phyloP scores from a whole-genome alignment of 2,888 invertebrate genomes.

The Stenoptilia bipunctidactyla region DNA sequence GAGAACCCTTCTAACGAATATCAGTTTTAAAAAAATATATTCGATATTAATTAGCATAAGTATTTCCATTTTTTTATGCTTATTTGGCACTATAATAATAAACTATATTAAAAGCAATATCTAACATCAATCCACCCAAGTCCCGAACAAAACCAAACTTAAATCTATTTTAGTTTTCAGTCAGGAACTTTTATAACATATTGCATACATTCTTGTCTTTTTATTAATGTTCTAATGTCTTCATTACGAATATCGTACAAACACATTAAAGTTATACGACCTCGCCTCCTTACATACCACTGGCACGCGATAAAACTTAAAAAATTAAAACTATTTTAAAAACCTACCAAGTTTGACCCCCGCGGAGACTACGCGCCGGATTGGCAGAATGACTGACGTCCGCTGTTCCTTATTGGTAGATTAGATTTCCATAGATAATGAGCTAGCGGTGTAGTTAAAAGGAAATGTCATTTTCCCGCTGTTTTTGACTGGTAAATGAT shows the following conservation, averaged over 20 bases:
- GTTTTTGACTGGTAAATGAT: constrained; percentile 35
- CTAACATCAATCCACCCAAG: too few species aligned
- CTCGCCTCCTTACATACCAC: constrained; percentile 35
- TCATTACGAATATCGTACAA: constrained; percentile 36
- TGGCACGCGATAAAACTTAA: constrained; percentile 52
- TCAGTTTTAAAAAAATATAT: too few species aligned
- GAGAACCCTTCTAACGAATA: too few species aligned
- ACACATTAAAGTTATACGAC: constrained; percentile 39
- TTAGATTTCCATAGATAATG: constrained; percentile 64
- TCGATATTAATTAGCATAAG: too few species aligned
- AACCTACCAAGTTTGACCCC: constrained; percentile 51
- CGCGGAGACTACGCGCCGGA: constrained; percentile 52
- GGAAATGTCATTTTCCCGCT: constrained; percentile 47
- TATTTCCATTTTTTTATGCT: too few species aligned
- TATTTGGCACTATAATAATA: too few species aligned
- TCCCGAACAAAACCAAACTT: too few species aligned
- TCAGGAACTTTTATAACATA: too few species aligned
- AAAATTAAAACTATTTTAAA: constrained; percentile 26
- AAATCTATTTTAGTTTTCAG: too few species aligned
- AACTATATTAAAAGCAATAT: too few species aligned
- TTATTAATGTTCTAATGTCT: constrained; percentile 30
- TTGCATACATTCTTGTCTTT: too few species aligned
- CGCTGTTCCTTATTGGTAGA: constrained; percentile 65
- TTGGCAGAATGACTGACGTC: constrained; percentile 68
- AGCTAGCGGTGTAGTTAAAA: constrained; percentile 56